These are phyloP conservation scores for Umimayanthus chanpuru DNA, from an alignment of 92 coral and sea anemone species.

Conservation along the genomic window DNA sequence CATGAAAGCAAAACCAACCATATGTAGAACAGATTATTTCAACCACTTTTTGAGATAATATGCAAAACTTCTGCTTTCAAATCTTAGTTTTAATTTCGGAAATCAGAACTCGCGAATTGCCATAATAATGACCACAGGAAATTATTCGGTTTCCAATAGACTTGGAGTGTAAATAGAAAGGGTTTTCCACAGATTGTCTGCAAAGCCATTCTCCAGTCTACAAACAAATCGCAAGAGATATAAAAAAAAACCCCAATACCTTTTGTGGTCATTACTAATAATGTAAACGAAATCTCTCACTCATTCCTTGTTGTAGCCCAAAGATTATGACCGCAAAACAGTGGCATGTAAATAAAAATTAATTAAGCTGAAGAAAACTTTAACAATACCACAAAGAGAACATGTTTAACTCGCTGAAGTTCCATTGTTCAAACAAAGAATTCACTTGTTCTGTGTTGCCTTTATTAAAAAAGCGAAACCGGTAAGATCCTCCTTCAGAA, in stretches of 20 bases:
- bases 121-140: slow-evolving; percentile 68
- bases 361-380: slow-evolving; percentile 73
- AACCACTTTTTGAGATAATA: slow-evolving; percentile 40
- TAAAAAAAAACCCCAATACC: slow-evolving; percentile 41
- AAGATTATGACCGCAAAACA: slow-evolving; percentile 54
- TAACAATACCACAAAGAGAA: slow-evolving; percentile 82
- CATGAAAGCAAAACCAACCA: slow-evolving; percentile 8
- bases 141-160: slow-evolving; percentile 65
- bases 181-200: slow-evolving; percentile 46
- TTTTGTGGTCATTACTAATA: slow-evolving; percentile 58
- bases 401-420: slow-evolving; percentile 77
- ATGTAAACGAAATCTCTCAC: slow-evolving; percentile 45
- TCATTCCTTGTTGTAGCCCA: slow-evolving; percentile 45
- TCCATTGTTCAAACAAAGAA: slow-evolving; percentile 67
- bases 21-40: not conserved
- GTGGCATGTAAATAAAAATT: slow-evolving; percentile 76
- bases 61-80: slow-evolving; percentile 40
- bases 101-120: slow-evolving; percentile 77
- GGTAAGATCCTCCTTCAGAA: slow-evolving; percentile 53
- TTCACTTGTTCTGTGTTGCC: slow-evolving; percentile 55
- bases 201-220: slow-evolving; percentile 60
- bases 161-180: slow-evolving; percentile 63
- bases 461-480: slow-evolving; percentile 60
- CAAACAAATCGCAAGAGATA: slow-evolving; percentile 67
- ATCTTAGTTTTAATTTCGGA: slow-evolving; percentile 68